Conservation (phyloP, 2,888 invertebrate genomes). For the Drosophila recens region DNA sequence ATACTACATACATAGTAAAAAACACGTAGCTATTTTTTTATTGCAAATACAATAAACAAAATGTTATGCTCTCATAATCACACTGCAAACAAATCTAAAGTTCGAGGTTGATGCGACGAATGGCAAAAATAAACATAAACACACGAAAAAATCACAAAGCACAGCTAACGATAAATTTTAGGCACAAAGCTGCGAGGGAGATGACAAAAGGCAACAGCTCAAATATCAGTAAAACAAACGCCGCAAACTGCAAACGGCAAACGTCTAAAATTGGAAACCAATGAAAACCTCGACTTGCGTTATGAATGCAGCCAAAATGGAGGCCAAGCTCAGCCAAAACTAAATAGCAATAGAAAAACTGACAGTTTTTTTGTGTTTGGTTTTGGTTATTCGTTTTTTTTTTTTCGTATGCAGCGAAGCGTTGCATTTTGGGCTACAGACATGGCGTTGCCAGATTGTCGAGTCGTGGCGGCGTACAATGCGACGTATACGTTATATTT, state of each 20-base stretch:
- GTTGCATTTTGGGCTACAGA: conserved; percentile 78
- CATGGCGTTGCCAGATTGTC: conserved; percentile 73
- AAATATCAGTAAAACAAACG: conserved; percentile 56
- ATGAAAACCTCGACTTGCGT: conserved; percentile 80
- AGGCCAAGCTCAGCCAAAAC: conserved; percentile 81
- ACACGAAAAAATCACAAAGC: conserved; percentile 33
- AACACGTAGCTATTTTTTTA: conserved; percentile 48
- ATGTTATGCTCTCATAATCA: conserved; percentile 80
- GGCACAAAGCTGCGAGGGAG: conserved; percentile 63
- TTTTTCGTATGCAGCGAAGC: conserved; percentile 74
- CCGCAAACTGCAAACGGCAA: conserved; percentile 36
- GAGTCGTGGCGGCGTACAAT: conserved; percentile 15
- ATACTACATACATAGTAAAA: conserved; percentile 12
- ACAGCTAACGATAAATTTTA: conserved; percentile 72
- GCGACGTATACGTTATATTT: conserved; percentile 61
- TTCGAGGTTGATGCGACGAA: conserved; percentile 80
- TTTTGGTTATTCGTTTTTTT: conserved; percentile 32
- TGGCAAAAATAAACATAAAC: conserved; percentile 42
- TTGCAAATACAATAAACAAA: conserved; percentile 58
- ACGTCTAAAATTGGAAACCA: conserved; percentile 74
- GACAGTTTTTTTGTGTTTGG: conserved; percentile 28
- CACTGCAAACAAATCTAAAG: conserved; percentile 81
- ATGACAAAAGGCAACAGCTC: conserved; percentile 53
- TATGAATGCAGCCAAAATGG: conserved; percentile 81
- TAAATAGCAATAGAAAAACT: conserved; percentile 65